Conservation (phyloP, 2,113 vertebrate species). For the Syngnathus floridae region DNA sequence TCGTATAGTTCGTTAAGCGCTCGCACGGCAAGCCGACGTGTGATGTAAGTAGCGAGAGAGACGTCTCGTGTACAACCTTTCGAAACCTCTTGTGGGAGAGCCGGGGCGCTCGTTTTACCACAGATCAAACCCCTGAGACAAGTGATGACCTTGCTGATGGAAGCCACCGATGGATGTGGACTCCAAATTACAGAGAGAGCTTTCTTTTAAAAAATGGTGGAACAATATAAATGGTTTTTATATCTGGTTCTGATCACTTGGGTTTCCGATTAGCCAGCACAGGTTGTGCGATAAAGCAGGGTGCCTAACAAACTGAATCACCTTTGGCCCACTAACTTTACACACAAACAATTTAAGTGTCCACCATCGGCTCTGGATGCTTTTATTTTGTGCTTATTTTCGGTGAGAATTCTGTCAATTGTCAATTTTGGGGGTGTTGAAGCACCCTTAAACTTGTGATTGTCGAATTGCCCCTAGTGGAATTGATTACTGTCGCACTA, state of each 20-base stretch:
- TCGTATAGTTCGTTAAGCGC: conserved; percentile 63
- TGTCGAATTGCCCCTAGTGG: too few species aligned
- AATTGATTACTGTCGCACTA: background rate
- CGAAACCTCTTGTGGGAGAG: conserved; percentile 57
- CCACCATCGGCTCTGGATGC: too few species aligned
- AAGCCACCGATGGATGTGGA: background rate
- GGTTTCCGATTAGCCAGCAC: too few species aligned
- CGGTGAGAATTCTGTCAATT: too few species aligned
- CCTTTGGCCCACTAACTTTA: too few species aligned
- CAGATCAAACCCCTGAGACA: conserved; percentile 14
- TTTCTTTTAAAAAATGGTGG: background rate
- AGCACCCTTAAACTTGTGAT: too few species aligned
- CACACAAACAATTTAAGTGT: too few species aligned
- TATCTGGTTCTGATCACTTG: too few species aligned
- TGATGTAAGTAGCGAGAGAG: conserved; percentile 52
- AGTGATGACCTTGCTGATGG: background rate
- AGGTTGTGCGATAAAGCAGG: too few species aligned
- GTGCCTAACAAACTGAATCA: too few species aligned
- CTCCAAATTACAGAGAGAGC: background rate
- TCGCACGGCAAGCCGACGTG: conserved; percentile 35
- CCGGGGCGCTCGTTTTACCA: background rate
- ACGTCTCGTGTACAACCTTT: conserved; percentile 39
- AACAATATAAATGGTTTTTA: background rate
- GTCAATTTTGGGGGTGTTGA: too few species aligned
- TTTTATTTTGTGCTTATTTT: too few species aligned